Base-by-base conservation (phyloP, 53 echinoderm and acorn worm species). In the Echinarachnius parma region DNA sequence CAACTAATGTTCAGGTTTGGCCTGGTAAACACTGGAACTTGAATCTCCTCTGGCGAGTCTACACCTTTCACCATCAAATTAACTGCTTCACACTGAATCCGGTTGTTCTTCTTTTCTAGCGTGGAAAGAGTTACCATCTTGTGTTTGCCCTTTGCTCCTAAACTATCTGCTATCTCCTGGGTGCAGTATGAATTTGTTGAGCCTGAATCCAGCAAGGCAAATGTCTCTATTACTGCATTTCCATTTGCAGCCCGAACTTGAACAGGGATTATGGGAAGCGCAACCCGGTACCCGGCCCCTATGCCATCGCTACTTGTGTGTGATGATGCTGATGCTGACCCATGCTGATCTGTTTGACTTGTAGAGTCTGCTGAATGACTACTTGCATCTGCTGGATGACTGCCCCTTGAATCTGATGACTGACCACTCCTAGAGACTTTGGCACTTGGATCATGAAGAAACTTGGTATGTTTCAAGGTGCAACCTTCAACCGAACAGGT, bases 221-320 rank as follows among this genome's bases (percentile, higher is more conserved):
- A 77, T 14, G 78, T 87, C 16, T 27, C 28, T 0, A 69, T n/a
- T 20, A 21, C 34, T 33, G 19, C 18, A 2, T 59, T 25, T 0
- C 33, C 60, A 14, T 49, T 70, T 8, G 20, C 31, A 5, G 68
- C 44, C n/a, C 58, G 32, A 15, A 86, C 82, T 21, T 61, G 50
- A 14, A 88, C 60, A 2, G 79, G 64, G 1, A 88, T 83, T 16
- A 83, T 75, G 16, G 75, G 87, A 9, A 83, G 47, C 4, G 83
- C 78, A 4, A 79, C 66, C 39, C 72, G 78, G 29, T 14, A 33
- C 36, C 86, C 70, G 86, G 76, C 77, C 81, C 86, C 86, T 50
- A 75, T 85, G 79, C 28, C 56, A 19, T 66, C 27, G 22, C 64
- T n/a, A n/a, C n/a, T n/a, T n/a, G n/a, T n/a, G n/a, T n/a, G n/a